Evolutionary conservation across 2,888 invertebrate genomes (phyloP), one percentile per base, ranked within the genome.

Genomic region (Drosophila nr. perissopoda): DNA sequence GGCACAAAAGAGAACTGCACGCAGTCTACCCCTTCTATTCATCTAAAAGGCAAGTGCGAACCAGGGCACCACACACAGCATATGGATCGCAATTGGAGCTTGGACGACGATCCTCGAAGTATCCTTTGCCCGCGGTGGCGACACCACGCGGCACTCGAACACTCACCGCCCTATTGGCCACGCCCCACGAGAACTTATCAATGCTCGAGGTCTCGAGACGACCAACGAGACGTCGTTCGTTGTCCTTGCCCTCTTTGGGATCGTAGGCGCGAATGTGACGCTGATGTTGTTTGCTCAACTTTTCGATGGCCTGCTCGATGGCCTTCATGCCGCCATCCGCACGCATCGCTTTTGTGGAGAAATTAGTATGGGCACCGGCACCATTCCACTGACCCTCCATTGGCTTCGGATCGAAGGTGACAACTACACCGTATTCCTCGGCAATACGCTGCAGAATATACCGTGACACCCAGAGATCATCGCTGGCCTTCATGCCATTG

Each of bases 341-440:
- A 56, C 98, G 95, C 98, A 98, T 99, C 18, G 93, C 94, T 83
- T 96, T 95, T 0, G 98, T 97, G 67, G 98, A 98, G 94, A 98
- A 98, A 93, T 98, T 98, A 62, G 96, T 96, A 92, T 99, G 98
- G 81, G 97, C 97, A 1, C 98, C 99, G 49, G 99, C 97, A 0
- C 98, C 98, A 92, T 98, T 98, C 98, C 98, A 98, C 92, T 97
- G 96, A 1, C 93, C 93, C 58, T 96, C 96, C 46, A 95, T 94
- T 0, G 95, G 95, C 81, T 95, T 95, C 1, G 95, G 95, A 80
- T 95, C 94, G 53, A 95, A 93, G 1, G 94, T 93, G 0, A 95
- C 94, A 2, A 93, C 93, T 13, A 95, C 93, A 18, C 95, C 95
- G 81, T 94, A 95, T 74, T 95, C 95, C 89, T 95, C 95, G 5